Evolutionary conservation across 2,888 invertebrate species (phyloP).

Genomic region (Petrolisthes cinctipes): DNA sequence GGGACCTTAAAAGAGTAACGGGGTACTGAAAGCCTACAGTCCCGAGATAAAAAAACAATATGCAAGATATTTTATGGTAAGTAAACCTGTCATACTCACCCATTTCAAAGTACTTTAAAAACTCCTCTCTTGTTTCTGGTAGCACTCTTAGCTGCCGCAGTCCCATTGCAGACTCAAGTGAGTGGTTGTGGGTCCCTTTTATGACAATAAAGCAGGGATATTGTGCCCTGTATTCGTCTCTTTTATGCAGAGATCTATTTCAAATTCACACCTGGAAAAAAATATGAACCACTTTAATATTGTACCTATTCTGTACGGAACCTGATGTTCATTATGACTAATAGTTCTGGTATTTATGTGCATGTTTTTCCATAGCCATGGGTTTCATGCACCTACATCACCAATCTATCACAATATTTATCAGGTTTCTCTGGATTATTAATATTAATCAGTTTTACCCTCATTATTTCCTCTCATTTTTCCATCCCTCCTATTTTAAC

Average conservation of each 20-base stretch:
- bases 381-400: neutral
- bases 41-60: no score
- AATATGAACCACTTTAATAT: neutral
- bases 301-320: neutral
- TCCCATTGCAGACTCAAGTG: neutral
- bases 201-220: constrained; percentile 9
- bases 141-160: neutral
- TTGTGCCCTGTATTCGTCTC: neutral
- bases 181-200: constrained; percentile 10
- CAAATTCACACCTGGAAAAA: neutral
- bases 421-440: no score
- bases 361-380: neutral
- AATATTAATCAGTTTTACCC: neutral
- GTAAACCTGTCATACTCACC: no score
- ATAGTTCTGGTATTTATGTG: neutral
- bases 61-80: no score
- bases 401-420: neutral
- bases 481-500: no score
- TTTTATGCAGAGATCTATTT: neutral
- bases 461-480: no score
- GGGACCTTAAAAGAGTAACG: no score
- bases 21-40: no score
- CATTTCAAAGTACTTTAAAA: neutral
- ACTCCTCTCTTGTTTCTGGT: neutral
- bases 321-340: neutral